A percentile compares a stretch with the other conserved stretches of the same genome.
Evolutionary conservation across 2,888 invertebrate species (phyloP).

Genomic region (Caenorhabditis angaria): DNA sequence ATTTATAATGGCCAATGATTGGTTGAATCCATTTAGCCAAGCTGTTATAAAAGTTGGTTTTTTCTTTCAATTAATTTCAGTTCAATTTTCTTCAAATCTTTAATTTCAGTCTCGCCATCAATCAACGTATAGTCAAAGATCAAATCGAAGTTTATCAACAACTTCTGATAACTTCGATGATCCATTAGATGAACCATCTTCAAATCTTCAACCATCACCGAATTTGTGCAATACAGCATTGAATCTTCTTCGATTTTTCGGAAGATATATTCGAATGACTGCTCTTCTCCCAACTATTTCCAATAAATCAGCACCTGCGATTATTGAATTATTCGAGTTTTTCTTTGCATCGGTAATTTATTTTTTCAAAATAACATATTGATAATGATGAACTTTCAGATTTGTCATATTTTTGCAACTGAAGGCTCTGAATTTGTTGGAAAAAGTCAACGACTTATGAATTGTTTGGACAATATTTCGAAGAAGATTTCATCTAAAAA

Average conservation of each 20-base stretch:
- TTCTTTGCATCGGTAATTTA: constrained; percentile 60
- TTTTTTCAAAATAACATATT: background rate
- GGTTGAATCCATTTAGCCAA: constrained; percentile 40
- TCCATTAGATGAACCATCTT: constrained; percentile 6
- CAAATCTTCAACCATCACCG: constrained; percentile 44
- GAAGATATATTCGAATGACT: constrained; percentile 69
- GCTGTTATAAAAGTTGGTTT: constrained; percentile 16
- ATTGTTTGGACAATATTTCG: constrained; percentile 27
- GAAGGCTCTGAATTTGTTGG: constrained; percentile 40
- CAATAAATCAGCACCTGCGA: constrained; percentile 59
- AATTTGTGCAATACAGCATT: constrained; percentile 70
- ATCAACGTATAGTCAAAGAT: constrained; percentile 20
- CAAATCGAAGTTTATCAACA: constrained; percentile 11
- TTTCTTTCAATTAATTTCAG: background rate
- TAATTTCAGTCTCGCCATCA: constrained; percentile 17
- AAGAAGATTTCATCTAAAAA: constrained; percentile 7
- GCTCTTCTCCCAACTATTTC: constrained; percentile 65
- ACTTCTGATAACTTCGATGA: constrained; percentile 10
- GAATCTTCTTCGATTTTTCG: constrained; percentile 66
- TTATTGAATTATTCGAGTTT: constrained; percentile 65
- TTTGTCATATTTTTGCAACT: constrained; percentile 40
- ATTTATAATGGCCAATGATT: constrained; percentile 18
- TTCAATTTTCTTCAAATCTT: background rate
- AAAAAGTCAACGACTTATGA: constrained; percentile 13
- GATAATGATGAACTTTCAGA: constrained; percentile 19